Percentiles rank a stretch among this genome's conserved stretches.
These are phyloP conservation scores for Halocynthia aurantium DNA, from an alignment of 23 tunicate genomes.

Conservation along the genomic window DNA sequence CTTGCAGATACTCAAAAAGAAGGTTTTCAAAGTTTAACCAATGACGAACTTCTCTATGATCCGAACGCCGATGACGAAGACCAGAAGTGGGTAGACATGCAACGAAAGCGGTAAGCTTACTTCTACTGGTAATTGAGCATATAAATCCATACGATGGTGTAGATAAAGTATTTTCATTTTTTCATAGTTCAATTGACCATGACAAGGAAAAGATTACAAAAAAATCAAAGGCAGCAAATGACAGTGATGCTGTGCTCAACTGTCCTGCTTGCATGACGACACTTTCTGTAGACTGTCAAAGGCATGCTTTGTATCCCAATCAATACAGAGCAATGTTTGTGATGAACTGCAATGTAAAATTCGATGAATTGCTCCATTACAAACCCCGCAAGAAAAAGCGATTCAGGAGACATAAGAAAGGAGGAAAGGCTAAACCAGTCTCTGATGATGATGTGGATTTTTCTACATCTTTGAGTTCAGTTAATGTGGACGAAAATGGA, in stretches of 20 bases:
- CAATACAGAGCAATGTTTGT: slow-evolving; percentile 97
- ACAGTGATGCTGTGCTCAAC: slow-evolving; percentile 35
- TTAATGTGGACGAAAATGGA: neutral
- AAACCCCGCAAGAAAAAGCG: slow-evolving; percentile 52
- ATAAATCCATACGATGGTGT: too few species aligned
- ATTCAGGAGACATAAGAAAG: slow-evolving; percentile 52
- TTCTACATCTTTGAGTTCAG: neutral
- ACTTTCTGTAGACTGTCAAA: slow-evolving; percentile 82
- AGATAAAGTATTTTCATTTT: too few species aligned
- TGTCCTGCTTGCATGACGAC: slow-evolving; percentile 86
- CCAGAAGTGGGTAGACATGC: slow-evolving; percentile 73
- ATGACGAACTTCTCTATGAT: slow-evolving; percentile 87
- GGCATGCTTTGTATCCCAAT: slow-evolving; percentile 64
- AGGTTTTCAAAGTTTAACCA: slow-evolving; percentile 29
- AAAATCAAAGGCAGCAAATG: slow-evolving; percentile 18
- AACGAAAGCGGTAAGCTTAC: slow-evolving; percentile 28
- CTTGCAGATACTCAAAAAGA: neutral
- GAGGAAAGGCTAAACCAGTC: slow-evolving; percentile 16
- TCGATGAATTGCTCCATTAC: slow-evolving; percentile 52
- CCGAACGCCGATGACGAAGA: slow-evolving; percentile 88
- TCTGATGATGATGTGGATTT: neutral
- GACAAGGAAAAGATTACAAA: neutral
- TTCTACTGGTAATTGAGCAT: neutral
- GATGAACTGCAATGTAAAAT: slow-evolving; percentile 60
- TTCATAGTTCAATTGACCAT: neutral